Evolutionary conservation across 2,113 vertebrate genomes (phyloP).

Genomic region (Prionailurus viverrinus): DNA sequence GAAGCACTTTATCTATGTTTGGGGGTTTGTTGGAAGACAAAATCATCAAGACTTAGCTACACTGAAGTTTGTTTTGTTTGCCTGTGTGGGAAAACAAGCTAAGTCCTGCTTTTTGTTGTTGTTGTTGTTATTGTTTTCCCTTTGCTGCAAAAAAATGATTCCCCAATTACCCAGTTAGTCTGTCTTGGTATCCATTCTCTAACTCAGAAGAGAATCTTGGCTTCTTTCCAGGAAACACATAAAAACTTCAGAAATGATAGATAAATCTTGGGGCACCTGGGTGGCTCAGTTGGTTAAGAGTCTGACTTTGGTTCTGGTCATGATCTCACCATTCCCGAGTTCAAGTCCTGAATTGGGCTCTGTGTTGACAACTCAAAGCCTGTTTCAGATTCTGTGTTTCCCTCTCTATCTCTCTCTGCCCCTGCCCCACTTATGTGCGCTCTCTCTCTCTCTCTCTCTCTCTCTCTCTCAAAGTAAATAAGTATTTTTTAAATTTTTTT

Average conservation of each 20-base stretch:
- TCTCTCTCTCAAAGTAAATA: no score
- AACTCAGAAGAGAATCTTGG: conserved; percentile 31
- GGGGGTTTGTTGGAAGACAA: conserved; percentile 74
- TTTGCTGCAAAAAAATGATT: conserved; percentile 45
- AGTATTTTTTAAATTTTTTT: background rate
- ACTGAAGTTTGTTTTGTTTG: conserved; percentile 76
- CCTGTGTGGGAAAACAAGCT: background rate
- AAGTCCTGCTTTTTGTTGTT: conserved; percentile 24
- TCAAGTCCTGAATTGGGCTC: background rate
- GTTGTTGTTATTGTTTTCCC: background rate
- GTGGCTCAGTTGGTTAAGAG: background rate
- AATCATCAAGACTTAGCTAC: conserved; percentile 65
- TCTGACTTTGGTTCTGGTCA: background rate
- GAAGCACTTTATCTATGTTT: conserved; percentile 77
- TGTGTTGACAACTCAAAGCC: no score
- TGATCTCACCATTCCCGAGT: background rate
- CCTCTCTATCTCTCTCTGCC: background rate
- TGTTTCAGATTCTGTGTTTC: background rate
- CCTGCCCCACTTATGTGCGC: background rate
- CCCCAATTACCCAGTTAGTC: background rate
- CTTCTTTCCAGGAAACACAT: background rate
- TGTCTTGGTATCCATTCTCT: background rate
- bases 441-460: background rate
- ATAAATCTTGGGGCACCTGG: background rate
- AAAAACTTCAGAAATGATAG: background rate